Conservation (phyloP, 1,140 invertebrate genomes). For the Leucophenga varia region DNA sequence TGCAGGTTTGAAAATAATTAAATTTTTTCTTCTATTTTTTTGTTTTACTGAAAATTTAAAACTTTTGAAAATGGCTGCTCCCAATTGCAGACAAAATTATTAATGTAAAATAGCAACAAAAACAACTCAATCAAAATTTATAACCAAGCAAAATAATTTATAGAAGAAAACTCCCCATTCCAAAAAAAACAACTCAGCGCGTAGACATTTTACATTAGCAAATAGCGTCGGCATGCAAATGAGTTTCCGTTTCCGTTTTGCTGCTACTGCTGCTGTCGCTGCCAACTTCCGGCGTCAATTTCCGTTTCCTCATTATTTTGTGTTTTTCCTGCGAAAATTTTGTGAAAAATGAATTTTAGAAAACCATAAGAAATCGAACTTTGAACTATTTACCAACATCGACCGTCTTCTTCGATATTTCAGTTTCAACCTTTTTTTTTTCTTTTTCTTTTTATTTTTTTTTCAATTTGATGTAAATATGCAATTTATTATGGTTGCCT, state of each 20-base stretch:
- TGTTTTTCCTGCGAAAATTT: conserved; percentile 13
- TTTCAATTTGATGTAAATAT: background rate
- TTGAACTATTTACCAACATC: background rate
- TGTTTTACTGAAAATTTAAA: no score
- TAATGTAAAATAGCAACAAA: no score
- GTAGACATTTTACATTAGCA: no score
- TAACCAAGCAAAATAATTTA: no score
- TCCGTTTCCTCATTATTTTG: conserved; percentile 53
- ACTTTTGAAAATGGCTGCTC: no score
- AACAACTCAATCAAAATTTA: conserved; percentile 44
- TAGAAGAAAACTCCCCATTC: no score
- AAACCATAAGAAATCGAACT: conserved; percentile 2
- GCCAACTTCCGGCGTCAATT: conserved; percentile 50
- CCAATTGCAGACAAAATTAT: no score
- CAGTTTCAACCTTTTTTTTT: conserved; percentile 1
- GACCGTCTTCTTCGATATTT: no score
- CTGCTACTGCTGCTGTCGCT: conserved; percentile 14
- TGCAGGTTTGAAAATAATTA: background rate
- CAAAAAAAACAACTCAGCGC: no score
- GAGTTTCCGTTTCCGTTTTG: conserved; percentile 33
- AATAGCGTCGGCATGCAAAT: conserved; percentile 34
- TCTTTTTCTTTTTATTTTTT: conserved; percentile 8
- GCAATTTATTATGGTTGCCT: conserved; percentile 43
- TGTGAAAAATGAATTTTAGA: conserved; percentile 7
- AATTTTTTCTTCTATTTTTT: no score